Conservation (phyloP, 2,888 invertebrate species). For the Girardia tigrina region DNA sequence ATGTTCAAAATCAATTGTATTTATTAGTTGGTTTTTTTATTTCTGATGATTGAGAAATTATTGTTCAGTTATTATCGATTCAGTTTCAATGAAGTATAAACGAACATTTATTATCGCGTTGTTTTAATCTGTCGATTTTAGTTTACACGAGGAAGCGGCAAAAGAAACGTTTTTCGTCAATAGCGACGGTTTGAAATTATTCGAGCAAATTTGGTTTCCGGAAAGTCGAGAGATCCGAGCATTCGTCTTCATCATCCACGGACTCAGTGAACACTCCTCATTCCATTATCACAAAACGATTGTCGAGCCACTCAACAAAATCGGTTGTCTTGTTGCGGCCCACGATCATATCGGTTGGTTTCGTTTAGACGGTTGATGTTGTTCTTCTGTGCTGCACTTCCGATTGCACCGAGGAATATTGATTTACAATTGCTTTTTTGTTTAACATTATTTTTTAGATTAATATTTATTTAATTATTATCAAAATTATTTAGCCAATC, state of each 20-base stretch:
- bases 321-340: neutral
- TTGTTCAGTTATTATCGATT: neutral
- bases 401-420: too few relatives aligned
- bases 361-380: too few relatives aligned
- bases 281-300: neutral
- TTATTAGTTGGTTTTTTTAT: neutral
- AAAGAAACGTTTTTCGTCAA: neutral
- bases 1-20: neutral
- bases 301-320: neutral
- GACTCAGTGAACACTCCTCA: neutral
- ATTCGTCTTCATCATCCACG: neutral
- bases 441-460: too few relatives aligned
- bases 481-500: too few relatives aligned
- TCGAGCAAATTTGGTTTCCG: neutral
- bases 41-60: slow-evolving; percentile 17
- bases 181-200: neutral
- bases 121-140: neutral
- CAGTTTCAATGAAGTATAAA: neutral
- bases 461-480: too few relatives aligned
- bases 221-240: slow-evolving; percentile 12
- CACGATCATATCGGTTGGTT: neutral
- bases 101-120: neutral
- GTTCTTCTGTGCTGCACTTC: too few relatives aligned
- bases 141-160: neutral
- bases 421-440: too few relatives aligned